phyloP scores from a whole-genome alignment of 2,113 vertebrate genomes.

The Glaucidium brasilianum region DNA sequence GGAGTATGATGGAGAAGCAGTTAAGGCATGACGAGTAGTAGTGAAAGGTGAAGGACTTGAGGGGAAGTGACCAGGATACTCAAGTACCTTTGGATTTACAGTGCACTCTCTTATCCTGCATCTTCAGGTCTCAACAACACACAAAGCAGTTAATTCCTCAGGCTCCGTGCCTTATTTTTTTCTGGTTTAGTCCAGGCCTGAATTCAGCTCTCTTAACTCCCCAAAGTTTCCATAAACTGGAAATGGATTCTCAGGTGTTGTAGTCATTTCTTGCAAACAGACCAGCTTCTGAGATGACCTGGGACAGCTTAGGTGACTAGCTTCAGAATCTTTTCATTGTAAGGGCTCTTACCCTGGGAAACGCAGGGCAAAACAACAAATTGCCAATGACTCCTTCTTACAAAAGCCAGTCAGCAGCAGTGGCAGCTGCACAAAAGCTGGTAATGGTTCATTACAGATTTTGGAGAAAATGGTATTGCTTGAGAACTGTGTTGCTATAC shows the following conservation, averaged over 20 bases:
- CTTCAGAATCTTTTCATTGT: background rate
- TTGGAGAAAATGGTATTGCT: background rate
- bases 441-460: background rate
- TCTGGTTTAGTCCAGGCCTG: background rate
- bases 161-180: background rate
- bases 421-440: conserved; percentile 25
- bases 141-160: background rate
- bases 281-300: background rate
- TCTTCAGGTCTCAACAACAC: background rate
- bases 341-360: background rate
- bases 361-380: background rate
- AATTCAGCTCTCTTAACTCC: background rate
- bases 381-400: background rate
- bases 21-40: background rate
- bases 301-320: background rate
- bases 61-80: background rate
- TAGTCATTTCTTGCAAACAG: background rate
- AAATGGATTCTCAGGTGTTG: background rate
- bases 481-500: background rate
- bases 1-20: background rate
- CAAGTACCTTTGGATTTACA: background rate
- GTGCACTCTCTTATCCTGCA: background rate
- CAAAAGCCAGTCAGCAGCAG: background rate
- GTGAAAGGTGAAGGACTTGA: background rate
- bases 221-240: background rate